These are phyloP conservation scores for Tortrix viridana DNA, from an alignment of 2,888 invertebrate genomes.

Conservation along the genomic window DNA sequence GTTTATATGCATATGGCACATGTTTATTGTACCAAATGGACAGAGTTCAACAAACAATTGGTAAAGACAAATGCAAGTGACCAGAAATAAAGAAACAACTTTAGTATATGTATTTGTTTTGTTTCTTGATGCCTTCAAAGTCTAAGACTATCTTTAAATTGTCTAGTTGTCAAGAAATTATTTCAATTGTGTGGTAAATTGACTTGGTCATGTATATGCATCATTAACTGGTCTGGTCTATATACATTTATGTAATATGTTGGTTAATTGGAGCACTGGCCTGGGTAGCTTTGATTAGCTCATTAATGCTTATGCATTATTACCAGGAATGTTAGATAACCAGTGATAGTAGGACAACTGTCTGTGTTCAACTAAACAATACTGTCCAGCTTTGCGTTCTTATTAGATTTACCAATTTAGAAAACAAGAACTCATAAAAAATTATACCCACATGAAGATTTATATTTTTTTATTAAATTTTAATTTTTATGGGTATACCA, in stretches of 20 bases:
- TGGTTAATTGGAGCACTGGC: not conserved
- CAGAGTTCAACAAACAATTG: no score
- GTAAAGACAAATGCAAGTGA: no score
- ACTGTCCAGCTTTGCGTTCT: not conserved
- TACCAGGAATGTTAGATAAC: constrained; percentile 28
- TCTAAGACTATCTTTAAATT: no score
- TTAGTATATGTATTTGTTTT: no score
- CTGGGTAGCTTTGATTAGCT: constrained; percentile 6
- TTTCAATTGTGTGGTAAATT: no score
- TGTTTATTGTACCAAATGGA: not conserved
- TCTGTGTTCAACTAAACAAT: not conserved
- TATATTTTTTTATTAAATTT: no score
- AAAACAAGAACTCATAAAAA: no score
- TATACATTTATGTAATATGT: constrained; percentile 2
- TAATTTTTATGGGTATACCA: no score
- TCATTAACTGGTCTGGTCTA: constrained; percentile 3
- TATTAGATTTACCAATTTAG: no score
- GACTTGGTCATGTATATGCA: not conserved
- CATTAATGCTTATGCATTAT: constrained; percentile 21
- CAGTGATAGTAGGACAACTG: constrained; percentile 2
- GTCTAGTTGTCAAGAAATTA: not conserved
- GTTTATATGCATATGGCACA: not conserved
- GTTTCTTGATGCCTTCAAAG: no score
- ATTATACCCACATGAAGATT: no score
- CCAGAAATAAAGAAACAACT: no score